phyloP scores from a whole-genome alignment of 2,888 invertebrate species.

The Eupelmus urozonus region DNA sequence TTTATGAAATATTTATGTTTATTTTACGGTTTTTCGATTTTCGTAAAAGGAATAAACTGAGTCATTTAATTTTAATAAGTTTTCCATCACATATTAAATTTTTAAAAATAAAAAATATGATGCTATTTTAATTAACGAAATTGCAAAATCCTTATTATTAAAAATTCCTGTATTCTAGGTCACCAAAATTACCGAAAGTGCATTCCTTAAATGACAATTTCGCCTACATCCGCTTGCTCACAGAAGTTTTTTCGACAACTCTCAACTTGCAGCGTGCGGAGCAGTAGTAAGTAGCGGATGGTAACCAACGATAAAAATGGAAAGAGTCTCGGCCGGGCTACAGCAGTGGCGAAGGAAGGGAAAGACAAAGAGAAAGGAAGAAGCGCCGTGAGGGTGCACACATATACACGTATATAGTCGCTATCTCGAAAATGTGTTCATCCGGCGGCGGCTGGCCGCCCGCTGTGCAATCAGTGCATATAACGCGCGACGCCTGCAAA shows the following conservation, averaged over 20 bases:
- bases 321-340: not conserved
- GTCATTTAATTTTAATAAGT: too few species aligned
- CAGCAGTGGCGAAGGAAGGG: constrained; percentile 12
- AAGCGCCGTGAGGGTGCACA: not conserved
- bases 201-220: too few species aligned
- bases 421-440: constrained; percentile 58
- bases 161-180: too few species aligned
- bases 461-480: constrained; percentile 57
- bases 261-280: not conserved
- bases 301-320: not conserved
- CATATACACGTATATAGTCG: constrained; percentile 14
- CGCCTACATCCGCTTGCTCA: too few species aligned
- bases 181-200: not conserved
- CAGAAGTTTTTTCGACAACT: constrained; percentile 1
- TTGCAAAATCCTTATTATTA: too few species aligned
- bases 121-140: too few species aligned
- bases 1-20: constrained; percentile 24
- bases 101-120: too few species aligned
- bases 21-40: constrained; percentile 1
- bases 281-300: not conserved
- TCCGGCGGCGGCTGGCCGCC: constrained; percentile 43
- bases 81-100: too few species aligned
- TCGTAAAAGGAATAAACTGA: too few species aligned
- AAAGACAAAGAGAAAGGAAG: constrained; percentile 6
- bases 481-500: constrained; percentile 25